Evolutionary conservation across 2,888 invertebrate genomes (phyloP), one percentile per base, ranked within the genome.

Genomic region (Heliconius hortense): DNA sequence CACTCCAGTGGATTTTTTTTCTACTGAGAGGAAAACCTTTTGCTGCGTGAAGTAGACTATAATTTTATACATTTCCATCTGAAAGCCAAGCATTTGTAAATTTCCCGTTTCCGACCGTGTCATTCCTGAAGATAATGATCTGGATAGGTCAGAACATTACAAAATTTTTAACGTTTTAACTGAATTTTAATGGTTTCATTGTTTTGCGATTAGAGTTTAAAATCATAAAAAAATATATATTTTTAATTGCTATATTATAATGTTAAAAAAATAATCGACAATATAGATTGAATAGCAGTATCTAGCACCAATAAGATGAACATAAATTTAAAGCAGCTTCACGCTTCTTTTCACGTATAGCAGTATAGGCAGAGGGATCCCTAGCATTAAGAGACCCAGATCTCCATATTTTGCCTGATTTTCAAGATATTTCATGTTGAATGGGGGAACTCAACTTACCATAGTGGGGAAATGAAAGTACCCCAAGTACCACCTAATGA

Each of bases 121-220:
- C 56, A 18, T 73, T 72, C 59, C 73, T 73, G 77, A 59, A 77
- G 56, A 72, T 77, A 73, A 77, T 76, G 76, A 60, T 74, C 59
- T 74, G 71, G 39, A 70, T 59, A 62, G 18, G 64, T n/a, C 60
- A 11, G 35, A 72, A 48, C 28, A 31, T 68, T 60, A 26, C 4
- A 60, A 26, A 62, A 26, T 35, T 35, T 35, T 35, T 18, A 43
- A 39, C 21, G 26, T 62, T 59, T 59, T 21, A 21, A 60, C 24
- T 60, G 60, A 1, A 2, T 43, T 59, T 26, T 31, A 43, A 31
- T 59, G 10, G n/a, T 35, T 43, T 28, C 2, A 31, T 56, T 69
- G 13, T 56, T 56, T 69, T 53, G 31, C 7, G 31, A 69, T 15
- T 8, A 67, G 1, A 48, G 15, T 18, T 21, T 26, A 18, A 43